These are phyloP conservation scores for Cnemophilus loriae DNA, from an alignment of 2,113 vertebrate genomes.

Conservation along the genomic window DNA sequence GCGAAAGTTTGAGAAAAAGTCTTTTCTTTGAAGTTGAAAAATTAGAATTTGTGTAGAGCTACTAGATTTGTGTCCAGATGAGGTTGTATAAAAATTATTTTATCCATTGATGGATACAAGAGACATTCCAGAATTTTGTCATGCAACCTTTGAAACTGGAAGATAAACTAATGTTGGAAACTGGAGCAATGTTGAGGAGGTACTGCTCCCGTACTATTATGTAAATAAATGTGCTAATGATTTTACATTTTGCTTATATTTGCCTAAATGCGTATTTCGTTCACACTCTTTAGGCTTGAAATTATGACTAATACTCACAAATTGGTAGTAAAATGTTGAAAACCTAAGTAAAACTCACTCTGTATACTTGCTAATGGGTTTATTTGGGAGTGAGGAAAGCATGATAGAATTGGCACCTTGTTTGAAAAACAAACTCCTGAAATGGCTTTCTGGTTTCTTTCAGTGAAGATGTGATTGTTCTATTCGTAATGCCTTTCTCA, in stretches of 20 bases:
- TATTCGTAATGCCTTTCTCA: not conserved
- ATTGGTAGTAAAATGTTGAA: not conserved
- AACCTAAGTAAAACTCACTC: not conserved
- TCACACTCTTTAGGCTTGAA: not conserved
- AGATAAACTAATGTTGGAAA: not conserved
- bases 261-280: not conserved
- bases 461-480: not conserved
- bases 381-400: not conserved
- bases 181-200: not conserved
- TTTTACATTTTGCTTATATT: not conserved
- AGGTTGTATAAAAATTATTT: not conserved
- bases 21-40: not conserved
- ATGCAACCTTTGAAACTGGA: not conserved
- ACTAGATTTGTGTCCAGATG: not conserved
- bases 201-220: not conserved
- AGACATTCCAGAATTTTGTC: not conserved
- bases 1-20: not conserved
- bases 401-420: not conserved
- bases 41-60: not conserved
- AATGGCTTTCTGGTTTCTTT: not conserved
- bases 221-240: not conserved
- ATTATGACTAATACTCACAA: not conserved
- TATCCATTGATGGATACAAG: not conserved
- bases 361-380: not conserved
- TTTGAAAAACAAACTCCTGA: not conserved